phyloP scores from a whole-genome alignment of 2,113 vertebrate species.

The Sander lucioperca region DNA sequence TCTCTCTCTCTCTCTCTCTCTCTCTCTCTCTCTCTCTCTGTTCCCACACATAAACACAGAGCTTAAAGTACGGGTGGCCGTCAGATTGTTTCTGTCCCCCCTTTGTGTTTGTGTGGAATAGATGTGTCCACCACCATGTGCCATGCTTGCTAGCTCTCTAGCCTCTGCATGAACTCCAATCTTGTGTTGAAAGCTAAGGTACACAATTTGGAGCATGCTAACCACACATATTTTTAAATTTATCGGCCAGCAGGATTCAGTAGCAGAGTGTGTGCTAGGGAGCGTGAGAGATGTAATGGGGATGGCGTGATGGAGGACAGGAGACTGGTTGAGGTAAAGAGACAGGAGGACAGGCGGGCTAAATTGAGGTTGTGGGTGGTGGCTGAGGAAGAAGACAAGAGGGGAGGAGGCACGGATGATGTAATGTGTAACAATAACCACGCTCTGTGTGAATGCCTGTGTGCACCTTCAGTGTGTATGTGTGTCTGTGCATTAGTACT shows the following conservation, averaged over 20 bases:
- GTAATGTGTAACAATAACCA: conserved; percentile 85
- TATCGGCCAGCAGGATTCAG: conserved; percentile 1
- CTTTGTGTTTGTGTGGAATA: conserved; percentile 51
- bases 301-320: conserved; percentile 27
- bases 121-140: conserved; percentile 59
- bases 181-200: conserved; percentile 22
- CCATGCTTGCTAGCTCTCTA: conserved; percentile 38
- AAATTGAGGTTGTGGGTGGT: conserved; percentile 61
- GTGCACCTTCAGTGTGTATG: conserved; percentile 50
- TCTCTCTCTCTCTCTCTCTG: background rate
- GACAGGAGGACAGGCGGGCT: conserved; percentile 48
- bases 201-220: too few relatives aligned
- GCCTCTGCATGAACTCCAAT: conserved; percentile 68
- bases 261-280: conserved; percentile 1
- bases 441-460: conserved; percentile 69
- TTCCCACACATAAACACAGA: conserved; percentile 19
- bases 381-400: conserved; percentile 35
- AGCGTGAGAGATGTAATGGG: conserved; percentile 5
- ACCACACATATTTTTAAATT: background rate
- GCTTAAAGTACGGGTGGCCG: conserved; percentile 37
- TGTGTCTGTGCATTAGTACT: conserved; percentile 71
- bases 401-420: conserved; percentile 69
- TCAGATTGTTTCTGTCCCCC: conserved; percentile 62
- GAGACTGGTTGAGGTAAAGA: conserved; percentile 34
- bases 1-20: background rate